phyloP scores from a whole-genome alignment of 1,140 invertebrate genomes.

The Planococcus citri region DNA sequence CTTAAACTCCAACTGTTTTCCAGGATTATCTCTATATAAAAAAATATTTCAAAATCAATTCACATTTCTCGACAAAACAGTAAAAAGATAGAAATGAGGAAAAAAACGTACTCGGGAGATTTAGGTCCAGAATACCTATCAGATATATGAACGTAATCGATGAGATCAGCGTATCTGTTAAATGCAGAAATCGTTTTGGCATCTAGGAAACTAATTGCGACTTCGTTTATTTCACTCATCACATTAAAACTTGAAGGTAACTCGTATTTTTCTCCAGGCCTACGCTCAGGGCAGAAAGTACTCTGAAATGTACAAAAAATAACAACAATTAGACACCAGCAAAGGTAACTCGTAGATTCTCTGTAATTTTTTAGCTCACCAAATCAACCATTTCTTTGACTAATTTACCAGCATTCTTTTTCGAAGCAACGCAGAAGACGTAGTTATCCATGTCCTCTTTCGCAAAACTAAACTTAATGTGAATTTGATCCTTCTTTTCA shows the following conservation, averaged over 20 bases:
- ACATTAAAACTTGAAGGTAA: slow-evolving; percentile 66
- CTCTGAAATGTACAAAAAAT: slow-evolving; percentile 48
- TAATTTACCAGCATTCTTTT: slow-evolving; percentile 70
- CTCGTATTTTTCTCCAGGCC: slow-evolving; percentile 74
- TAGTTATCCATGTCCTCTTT: slow-evolving; percentile 87
- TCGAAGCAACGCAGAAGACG: slow-evolving; percentile 82
- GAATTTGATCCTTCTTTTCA: slow-evolving; percentile 73
- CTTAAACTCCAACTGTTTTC: not conserved
- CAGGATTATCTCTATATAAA: not conserved
- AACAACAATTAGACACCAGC: slow-evolving; percentile 27
- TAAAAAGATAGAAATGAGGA: too few relatives aligned
- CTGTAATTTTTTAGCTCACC: slow-evolving; percentile 39
- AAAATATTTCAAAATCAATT: not conserved
- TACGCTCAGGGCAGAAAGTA: slow-evolving; percentile 82
- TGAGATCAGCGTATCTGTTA: slow-evolving; percentile 67
- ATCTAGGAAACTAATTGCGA: slow-evolving; percentile 67
- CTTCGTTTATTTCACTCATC: slow-evolving; percentile 83
- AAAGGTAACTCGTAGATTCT: not conserved
- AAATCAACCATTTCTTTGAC: slow-evolving; percentile 90
- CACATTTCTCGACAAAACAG: too few relatives aligned
- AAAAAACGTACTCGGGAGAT: slow-evolving; percentile 78
- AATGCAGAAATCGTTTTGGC: slow-evolving; percentile 66
- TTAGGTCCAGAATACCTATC: slow-evolving; percentile 88
- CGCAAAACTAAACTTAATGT: slow-evolving; percentile 72
- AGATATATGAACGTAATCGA: slow-evolving; percentile 95